Evolutionary conservation across 1,140 invertebrate species (phyloP).

Genomic region (Whitmania pigra): DNA sequence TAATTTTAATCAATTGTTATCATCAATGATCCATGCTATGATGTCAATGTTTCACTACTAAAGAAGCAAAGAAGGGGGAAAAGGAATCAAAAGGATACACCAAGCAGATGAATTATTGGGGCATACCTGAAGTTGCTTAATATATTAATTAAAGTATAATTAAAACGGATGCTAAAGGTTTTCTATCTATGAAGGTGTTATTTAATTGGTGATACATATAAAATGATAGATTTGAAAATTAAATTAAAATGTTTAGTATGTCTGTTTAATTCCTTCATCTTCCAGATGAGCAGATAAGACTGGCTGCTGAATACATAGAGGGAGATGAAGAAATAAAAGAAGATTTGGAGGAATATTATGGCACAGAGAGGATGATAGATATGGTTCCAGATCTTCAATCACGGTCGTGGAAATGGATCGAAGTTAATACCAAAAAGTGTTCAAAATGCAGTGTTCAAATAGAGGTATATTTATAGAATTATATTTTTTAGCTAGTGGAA

Average conservation of each 20-base stretch:
- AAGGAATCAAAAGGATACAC: neutral
- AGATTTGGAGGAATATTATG: constrained; percentile 49
- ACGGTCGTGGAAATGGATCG: constrained; percentile 52
- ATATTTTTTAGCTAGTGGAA: no score
- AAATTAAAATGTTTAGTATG: no score
- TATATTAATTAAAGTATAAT: no score
- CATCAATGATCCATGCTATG: no score
- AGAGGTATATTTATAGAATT: constrained; percentile 43
- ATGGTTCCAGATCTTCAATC: constrained; percentile 49
- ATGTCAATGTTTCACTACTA: no score
- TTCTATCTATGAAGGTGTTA: no score
- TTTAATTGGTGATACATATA: neutral
- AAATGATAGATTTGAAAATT: no score
- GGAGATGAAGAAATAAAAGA: constrained; percentile 9
- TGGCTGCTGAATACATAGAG: neutral
- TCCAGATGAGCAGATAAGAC: neutral
- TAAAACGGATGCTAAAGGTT: no score
- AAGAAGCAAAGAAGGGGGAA: no score
- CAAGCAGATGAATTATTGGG: neutral
- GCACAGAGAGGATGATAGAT: constrained; percentile 46
- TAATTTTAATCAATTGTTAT: no score
- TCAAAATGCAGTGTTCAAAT: constrained; percentile 52
- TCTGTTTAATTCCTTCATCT: no score
- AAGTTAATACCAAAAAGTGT: constrained; percentile 51
- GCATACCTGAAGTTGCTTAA: neutral